Percentiles rank a stretch among this genome's conserved stretches.
These are phyloP conservation scores for Marisa cornuarietis DNA, from an alignment of 1,140 invertebrate species.

Conservation along the genomic window DNA sequence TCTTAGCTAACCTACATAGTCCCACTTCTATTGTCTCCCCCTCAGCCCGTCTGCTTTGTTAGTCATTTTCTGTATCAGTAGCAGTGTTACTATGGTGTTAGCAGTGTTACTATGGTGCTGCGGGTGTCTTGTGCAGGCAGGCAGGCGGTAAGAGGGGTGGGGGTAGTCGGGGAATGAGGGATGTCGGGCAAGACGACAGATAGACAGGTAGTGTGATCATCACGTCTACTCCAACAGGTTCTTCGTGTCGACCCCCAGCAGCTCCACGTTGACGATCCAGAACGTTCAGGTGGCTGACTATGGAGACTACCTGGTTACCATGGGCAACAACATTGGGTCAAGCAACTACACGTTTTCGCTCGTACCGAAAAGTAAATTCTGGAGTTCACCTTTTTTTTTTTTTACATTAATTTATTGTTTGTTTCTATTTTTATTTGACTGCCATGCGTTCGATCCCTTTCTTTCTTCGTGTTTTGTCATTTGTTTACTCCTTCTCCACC, in stretches of 20 bases:
- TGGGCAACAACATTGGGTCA: conserved; percentile 12
- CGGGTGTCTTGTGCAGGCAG: no score
- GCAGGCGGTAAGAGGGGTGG: no score
- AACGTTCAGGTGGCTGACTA: conserved; percentile 25
- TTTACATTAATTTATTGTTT: background rate
- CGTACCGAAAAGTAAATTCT: conserved; percentile 13
- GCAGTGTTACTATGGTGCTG: no score
- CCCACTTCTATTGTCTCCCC: no score
- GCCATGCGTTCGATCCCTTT: background rate
- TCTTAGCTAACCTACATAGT: no score
- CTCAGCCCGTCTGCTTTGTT: no score
- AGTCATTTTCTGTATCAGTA: no score
- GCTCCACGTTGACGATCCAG: conserved; percentile 18
- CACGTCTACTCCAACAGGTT: background rate
- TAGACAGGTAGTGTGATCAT: background rate
- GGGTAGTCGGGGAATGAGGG: no score
- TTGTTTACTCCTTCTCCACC: background rate
- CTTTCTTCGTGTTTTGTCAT: background rate
- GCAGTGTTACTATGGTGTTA: no score
- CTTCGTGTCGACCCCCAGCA: conserved; percentile 16
- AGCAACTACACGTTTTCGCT: conserved; percentile 15
- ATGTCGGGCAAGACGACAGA: no score
- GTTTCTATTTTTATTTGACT: background rate
- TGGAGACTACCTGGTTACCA: conserved; percentile 23
- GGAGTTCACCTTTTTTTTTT: background rate